Base-by-base conservation (phyloP, 2,113 vertebrate species). In the Eidolon helvum region DNA sequence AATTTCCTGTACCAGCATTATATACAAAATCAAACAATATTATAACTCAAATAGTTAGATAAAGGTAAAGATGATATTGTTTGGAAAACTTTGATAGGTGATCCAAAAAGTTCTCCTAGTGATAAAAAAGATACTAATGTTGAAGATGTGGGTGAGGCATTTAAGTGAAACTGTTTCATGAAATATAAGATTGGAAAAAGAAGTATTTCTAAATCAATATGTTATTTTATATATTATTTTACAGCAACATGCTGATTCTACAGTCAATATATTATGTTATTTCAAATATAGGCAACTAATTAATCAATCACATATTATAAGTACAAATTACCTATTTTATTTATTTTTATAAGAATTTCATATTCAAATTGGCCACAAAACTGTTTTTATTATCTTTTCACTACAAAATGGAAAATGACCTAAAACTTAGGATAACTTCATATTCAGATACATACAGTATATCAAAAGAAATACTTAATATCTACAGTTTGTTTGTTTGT, bases 201-300 rank as follows among this genome's bases (percentile, higher is more conserved):
- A 79, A 80, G 30, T 59, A 74, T 66, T 96, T 94, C 21, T 89
- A 79, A 83, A 74, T 92, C 28, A 87, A 71, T 78, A 40, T 59
- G 26, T 18, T 53, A 79, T 63, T 77, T 65, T 65, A 55, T 61
- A 57, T 50, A 21, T 79, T 79, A 87, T 43, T 93, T 87, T 77
- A 45, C 71, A 82, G 72, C 48, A 88, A 82, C n/a, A 82, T 53
- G 28, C 38, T 63, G 28, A 53, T 79, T 63, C 40, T 80, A 63
- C 79, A 87, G 74, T 89, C 10, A 89, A 68, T 89, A 40, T 83
- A 19, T 35, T 59, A 86, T 48, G 90, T 48, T 80, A n/a, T 92
- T 94, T 75, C 7, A 66, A 79, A 90, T 50, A 61, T 61, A 28
- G 5, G 18, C 11, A 71, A 93, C 21, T 63, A 77, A 55, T 77